phyloP scores from a whole-genome alignment of 2,888 invertebrate genomes.

The Tipula lateralis region DNA sequence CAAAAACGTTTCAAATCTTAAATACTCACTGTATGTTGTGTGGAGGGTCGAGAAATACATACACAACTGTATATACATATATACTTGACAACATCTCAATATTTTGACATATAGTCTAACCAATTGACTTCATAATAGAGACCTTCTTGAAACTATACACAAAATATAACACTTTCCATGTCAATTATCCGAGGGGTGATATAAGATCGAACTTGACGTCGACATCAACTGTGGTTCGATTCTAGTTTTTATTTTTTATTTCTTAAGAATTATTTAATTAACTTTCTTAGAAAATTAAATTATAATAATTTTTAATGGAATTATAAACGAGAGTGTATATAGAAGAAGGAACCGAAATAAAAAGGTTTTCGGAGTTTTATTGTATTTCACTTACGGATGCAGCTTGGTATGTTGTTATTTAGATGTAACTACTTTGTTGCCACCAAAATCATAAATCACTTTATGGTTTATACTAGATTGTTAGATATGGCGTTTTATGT shows the following conservation, averaged over 20 bases:
- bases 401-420: constrained; percentile 6
- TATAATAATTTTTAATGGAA: constrained; percentile 12
- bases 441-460: constrained; percentile 11
- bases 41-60: background rate
- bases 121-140: background rate
- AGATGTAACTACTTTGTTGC: constrained; percentile 11
- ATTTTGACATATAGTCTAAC: background rate
- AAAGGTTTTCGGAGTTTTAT: background rate
- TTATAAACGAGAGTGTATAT: too few relatives aligned
- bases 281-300: constrained; percentile 24
- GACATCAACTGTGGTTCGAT: background rate
- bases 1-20: background rate
- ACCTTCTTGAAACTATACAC: background rate
- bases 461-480: background rate
- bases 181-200: background rate
- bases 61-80: background rate
- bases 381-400: background rate
- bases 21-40: background rate
- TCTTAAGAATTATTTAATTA: constrained; percentile 5
- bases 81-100: background rate
- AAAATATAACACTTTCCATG: background rate
- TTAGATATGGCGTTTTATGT: background rate
- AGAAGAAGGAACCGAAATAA: too few relatives aligned
- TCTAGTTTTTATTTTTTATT: background rate
- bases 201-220: background rate